phyloP scores from a whole-genome alignment of 2,888 invertebrate species.

The Tetanocera ferruginea region DNA sequence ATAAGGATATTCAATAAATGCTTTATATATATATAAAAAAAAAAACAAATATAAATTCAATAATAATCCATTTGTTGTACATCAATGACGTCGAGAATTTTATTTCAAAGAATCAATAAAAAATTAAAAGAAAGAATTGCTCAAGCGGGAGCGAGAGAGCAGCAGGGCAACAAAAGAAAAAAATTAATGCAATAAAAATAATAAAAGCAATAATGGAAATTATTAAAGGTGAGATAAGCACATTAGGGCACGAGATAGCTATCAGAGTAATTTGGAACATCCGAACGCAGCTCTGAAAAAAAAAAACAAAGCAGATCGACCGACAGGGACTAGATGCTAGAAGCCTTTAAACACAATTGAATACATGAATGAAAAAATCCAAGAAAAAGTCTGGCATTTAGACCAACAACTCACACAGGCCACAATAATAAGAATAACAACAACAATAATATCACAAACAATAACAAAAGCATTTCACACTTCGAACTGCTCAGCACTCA shows the following conservation, averaged over 20 bases:
- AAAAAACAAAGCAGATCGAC: neutral
- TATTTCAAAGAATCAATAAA: neutral
- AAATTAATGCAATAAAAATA: neutral
- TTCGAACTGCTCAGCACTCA: too few species aligned
- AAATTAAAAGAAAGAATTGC: neutral
- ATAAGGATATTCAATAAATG: too few species aligned
- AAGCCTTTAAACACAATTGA: neutral
- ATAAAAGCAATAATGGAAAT: neutral
- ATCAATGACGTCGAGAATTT: neutral
- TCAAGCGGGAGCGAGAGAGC: neutral
- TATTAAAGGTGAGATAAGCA: constrained; percentile 15
- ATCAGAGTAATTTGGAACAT: neutral
- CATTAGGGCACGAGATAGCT: constrained; percentile 1
- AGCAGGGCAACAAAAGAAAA: neutral
- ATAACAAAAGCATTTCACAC: too few species aligned
- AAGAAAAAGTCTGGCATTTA: neutral
- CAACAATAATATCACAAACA: too few species aligned
- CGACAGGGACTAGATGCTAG: neutral
- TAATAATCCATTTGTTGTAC: neutral
- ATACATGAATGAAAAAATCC: neutral
- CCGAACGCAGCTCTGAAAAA: neutral
- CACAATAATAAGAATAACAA: too few species aligned
- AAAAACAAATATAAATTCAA: neutral
- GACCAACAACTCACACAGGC: too few species aligned
- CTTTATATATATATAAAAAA: too few species aligned